A percentile compares a stretch with the other conserved stretches of the same genome.
phyloP scores from a whole-genome alignment of 53 echinoderm and acorn worm genomes.

The Luidia sarsii region DNA sequence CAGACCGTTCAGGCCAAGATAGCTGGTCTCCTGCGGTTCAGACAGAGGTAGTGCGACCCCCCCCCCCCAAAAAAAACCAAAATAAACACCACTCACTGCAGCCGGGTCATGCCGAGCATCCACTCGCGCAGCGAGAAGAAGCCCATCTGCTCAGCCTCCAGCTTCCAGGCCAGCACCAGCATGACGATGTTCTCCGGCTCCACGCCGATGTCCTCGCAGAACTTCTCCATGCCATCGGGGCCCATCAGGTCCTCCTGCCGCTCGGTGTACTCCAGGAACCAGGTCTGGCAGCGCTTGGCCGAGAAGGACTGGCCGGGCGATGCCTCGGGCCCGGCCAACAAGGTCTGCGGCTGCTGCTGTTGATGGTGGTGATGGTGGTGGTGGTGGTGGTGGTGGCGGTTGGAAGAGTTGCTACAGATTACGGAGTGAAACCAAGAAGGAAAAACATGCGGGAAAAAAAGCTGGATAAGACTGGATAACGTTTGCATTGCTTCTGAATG shows the following conservation, averaged over 20 bases:
- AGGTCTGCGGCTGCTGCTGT: constrained; percentile 36
- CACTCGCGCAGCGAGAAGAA: constrained; percentile 95
- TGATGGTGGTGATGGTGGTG: constrained; percentile 51
- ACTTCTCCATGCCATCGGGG: constrained; percentile 99
- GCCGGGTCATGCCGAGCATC: constrained; percentile 93
- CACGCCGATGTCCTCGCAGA: constrained; percentile 98
- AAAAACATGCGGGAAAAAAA: constrained; percentile 18
- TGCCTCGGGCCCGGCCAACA: constrained; percentile 21
- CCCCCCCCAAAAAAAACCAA: no score
- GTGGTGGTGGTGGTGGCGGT: constrained; percentile 42
- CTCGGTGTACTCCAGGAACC: constrained; percentile 87
- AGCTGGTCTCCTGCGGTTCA: no score
- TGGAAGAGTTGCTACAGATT: constrained; percentile 48
- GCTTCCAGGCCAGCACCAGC: constrained; percentile 95
- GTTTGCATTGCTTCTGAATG: no score
- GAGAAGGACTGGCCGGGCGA: constrained; percentile 66
- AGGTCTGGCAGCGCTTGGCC: constrained; percentile 77
- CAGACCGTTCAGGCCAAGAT: no score
- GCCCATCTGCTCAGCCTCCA: constrained; percentile 94
- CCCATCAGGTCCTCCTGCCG: constrained; percentile 63
- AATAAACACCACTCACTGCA: no score
- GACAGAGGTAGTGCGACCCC: no score
- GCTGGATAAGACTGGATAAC: not conserved
- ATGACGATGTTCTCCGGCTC: constrained; percentile 98
- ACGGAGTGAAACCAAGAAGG: constrained; percentile 28